phyloP scores from a whole-genome alignment of 2,888 invertebrate species.

The Conistra vaccinii region DNA sequence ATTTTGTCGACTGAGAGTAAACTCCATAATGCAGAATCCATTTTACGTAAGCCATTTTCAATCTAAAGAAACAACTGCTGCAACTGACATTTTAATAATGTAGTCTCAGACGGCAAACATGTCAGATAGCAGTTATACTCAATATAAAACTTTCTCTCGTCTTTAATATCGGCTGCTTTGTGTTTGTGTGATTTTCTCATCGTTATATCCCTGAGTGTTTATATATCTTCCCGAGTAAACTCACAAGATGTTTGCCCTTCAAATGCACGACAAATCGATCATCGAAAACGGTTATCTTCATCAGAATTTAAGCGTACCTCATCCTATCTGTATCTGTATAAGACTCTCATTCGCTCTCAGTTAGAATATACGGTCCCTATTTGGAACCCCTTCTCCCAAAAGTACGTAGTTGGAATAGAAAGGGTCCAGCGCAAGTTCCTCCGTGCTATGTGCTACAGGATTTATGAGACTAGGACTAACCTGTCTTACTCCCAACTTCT shows the following conservation, averaged over 20 bases:
- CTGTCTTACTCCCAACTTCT: too few species aligned
- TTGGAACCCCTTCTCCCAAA: too few species aligned
- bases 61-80: conserved; percentile 19
- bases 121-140: not conserved
- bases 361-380: too few species aligned
- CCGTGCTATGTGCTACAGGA: too few species aligned
- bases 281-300: too few species aligned
- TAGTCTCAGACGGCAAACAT: not conserved
- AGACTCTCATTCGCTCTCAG: too few species aligned
- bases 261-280: not conserved
- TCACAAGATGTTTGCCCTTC: not conserved
- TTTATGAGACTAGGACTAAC: too few species aligned
- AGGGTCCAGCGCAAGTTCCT: too few species aligned
- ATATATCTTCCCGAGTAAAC: not conserved
- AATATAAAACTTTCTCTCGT: not conserved
- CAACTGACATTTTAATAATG: conserved; percentile 25
- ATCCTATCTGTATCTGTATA: too few species aligned
- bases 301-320: too few species aligned
- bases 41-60: conserved; percentile 23
- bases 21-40: conserved; percentile 20
- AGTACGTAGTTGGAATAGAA: too few species aligned
- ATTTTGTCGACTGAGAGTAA: conserved; percentile 18
- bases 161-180: not conserved
- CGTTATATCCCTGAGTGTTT: too few species aligned
- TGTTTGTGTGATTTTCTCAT: not conserved